Evolutionary conservation across 2,797 vertebrate species (phyloP), one percentile per base, ranked within the genome.

Genomic region (Chaetodon trifasciatus): DNA sequence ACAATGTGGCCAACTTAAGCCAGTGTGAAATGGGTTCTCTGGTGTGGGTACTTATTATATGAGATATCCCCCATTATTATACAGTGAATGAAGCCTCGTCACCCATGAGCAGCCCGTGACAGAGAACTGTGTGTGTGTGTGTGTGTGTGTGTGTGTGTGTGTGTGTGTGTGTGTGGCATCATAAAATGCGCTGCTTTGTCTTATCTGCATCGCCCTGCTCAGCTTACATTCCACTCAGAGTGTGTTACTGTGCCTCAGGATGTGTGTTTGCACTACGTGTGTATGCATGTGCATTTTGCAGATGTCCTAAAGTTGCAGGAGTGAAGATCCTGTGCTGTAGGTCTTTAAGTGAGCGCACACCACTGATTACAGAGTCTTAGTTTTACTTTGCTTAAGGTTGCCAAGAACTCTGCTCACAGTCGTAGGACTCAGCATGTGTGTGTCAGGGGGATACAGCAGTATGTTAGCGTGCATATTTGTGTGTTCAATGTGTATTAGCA

Each of bases 341-440:
- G 78, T 84, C 75, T 78, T 67, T 8, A 76, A 75, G 61, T 63
- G 76, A 74, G 70, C 79, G 82, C 76, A 80, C 72, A 79, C n/a
- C 24, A n/a, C 47, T 57, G 74, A 84, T 85, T 86, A 84, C 79
- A 79, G 13, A 85, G 53, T 58, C 44, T 75, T 44, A 42, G 65
- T 65, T 73, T 82, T 63, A 74, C 70, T 84, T 69, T 79, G 57
- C 53, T 53, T 52, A 23, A 57, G 12, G 55, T 28, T 81, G 76
- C 74, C 44, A 47, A 70, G 39, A 83, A 32, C 52, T 66, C 53
- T 9, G 7, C 35, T 55, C 82, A 56, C 47, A 72, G 66, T 35
- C 56, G 61, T 62, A 19, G 39, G 39, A 71, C 74, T 77, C 39
- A 17, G 66, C 28, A 2, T 64, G 28, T 9, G 15, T 71, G 60